phyloP scores from a whole-genome alignment of 2,113 vertebrate species.

The Hoplias malabaricus region DNA sequence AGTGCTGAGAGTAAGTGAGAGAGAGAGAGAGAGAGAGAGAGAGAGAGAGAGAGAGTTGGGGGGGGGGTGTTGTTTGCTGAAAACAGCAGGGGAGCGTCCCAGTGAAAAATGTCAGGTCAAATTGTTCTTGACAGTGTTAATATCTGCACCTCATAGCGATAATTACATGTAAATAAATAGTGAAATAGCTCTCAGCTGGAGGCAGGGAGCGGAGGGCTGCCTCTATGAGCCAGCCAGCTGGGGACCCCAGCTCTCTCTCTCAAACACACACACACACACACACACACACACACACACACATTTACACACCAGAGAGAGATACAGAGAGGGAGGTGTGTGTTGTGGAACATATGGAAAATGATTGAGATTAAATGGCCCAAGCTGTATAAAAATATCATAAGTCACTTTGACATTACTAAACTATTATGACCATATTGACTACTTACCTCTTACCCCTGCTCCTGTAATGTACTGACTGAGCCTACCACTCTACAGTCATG shows the following conservation, averaged over 20 bases:
- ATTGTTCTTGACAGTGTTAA: slow-evolving; percentile 99
- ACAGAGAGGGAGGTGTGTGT: not conserved
- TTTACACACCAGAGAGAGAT: not conserved
- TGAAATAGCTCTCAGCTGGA: slow-evolving; percentile 99
- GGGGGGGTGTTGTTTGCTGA: slow-evolving; percentile 66
- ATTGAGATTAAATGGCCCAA: not conserved
- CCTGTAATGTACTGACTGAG: not conserved
- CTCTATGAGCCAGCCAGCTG: slow-evolving; percentile 84
- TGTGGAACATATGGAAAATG: not conserved
- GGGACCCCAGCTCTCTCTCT: no score
- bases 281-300: slow-evolving; percentile 33
- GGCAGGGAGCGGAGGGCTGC: slow-evolving; percentile 75
- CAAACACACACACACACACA: slow-evolving; percentile 39
- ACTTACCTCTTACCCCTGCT: no score
- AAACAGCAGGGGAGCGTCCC: slow-evolving; percentile 81
- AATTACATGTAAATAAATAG: slow-evolving; percentile 99
- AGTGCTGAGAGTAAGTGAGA: slow-evolving; percentile 25
- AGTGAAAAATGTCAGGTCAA: slow-evolving; percentile 99
- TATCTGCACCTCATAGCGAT: slow-evolving; percentile 99
- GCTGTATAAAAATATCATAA: not conserved
- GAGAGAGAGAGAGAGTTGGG: slow-evolving; percentile 35
- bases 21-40: slow-evolving; percentile 45
- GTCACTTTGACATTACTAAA: not conserved
- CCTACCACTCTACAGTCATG: not conserved
- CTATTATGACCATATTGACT: no score